Evolutionary conservation across 1,140 invertebrate genomes (phyloP).

Genomic region (Drosophila obscura): DNA sequence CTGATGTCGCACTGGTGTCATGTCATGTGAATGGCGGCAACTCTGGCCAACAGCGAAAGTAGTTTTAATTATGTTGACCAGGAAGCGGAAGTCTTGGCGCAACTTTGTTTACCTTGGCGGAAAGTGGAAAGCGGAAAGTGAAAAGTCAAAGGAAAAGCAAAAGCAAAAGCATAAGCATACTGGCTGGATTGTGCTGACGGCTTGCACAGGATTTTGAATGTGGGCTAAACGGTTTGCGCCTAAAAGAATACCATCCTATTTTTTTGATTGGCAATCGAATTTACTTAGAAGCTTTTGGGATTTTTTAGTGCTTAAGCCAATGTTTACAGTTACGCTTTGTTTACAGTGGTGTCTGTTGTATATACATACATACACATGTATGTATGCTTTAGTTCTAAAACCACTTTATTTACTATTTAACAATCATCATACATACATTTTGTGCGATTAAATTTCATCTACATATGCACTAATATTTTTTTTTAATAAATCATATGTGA

Average conservation of each 20-base stretch:
- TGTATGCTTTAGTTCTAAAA: no score
- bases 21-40: constrained; percentile 43
- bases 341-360: neutral
- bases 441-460: no score
- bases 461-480: no score
- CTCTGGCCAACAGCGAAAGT: constrained; percentile 54
- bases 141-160: constrained; percentile 13
- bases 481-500: no score
- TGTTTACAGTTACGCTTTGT: constrained; percentile 3
- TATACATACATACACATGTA: no score
- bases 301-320: constrained; percentile 11
- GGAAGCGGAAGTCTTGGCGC: constrained; percentile 64
- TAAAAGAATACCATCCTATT: constrained; percentile 14
- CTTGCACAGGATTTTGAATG: neutral
- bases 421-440: no score
- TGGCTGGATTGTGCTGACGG: no score
- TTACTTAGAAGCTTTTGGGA: neutral
- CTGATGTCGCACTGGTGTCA: neutral
- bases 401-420: no score
- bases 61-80: constrained; percentile 77
- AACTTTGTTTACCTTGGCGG: constrained; percentile 41
- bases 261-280: constrained; percentile 8
- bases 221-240: constrained; percentile 1
- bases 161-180: no score
- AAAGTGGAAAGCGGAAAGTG: constrained; percentile 29